Conservation (phyloP, 2,797 vertebrate species). For the Zalophus californianus region DNA sequence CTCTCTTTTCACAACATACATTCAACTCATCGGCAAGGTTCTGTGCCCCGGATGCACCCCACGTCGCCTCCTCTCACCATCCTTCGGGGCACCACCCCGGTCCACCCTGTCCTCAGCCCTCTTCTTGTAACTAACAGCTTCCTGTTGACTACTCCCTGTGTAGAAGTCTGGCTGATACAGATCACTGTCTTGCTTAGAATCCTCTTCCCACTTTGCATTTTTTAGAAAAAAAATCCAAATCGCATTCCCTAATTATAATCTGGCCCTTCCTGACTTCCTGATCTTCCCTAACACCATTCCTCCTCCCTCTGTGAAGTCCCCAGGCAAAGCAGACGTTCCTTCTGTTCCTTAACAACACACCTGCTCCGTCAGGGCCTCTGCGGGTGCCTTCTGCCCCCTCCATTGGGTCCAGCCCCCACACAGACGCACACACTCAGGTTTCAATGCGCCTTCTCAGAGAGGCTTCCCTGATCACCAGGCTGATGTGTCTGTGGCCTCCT, state of each 20-base stretch:
- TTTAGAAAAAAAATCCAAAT: not conserved
- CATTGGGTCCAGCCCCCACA: too few species aligned
- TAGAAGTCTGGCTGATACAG: not conserved
- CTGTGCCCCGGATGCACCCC: not conserved
- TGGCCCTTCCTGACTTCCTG: not conserved
- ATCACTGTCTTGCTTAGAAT: not conserved
- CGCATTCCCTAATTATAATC: not conserved
- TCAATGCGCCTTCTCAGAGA: not conserved
- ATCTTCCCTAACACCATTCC: not conserved
- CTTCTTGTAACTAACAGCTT: not conserved
- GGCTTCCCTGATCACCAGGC: not conserved
- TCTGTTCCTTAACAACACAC: not conserved
- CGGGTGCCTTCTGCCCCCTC: not conserved
- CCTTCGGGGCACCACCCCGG: too few species aligned
- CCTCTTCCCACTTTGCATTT: not conserved
- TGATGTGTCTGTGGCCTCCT: not conserved
- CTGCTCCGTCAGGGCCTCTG: not conserved
- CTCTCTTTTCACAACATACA: too few species aligned
- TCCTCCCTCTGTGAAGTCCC: not conserved
- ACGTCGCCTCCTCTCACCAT: not conserved
- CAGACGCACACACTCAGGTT: not conserved
- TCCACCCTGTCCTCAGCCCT: not conserved
- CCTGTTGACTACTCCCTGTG: not conserved
- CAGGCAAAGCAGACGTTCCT: not conserved
- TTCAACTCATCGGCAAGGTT: not conserved